Percentiles rank a stretch among this genome's conserved stretches.
Conservation (phyloP, 2,113 vertebrate species). For the Fulmarus glacialis region DNA sequence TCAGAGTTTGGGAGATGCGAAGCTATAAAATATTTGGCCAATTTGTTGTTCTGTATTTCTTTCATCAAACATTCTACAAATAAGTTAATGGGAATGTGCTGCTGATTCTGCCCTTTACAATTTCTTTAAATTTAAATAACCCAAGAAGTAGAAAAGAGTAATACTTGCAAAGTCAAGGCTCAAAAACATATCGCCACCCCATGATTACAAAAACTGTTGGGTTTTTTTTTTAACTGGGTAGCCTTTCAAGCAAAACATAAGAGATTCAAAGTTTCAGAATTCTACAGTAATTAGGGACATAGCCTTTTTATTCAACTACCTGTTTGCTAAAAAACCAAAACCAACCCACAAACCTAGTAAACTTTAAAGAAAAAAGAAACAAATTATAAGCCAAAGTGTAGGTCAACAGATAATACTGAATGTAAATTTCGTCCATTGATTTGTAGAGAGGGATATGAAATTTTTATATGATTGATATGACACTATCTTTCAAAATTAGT, state of each 20-base stretch:
- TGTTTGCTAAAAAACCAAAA: too few species aligned
- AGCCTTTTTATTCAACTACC: background rate
- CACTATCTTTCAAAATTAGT: background rate
- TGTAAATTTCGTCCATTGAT: background rate
- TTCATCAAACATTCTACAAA: background rate
- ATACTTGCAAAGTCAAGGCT: slow-evolving; percentile 36
- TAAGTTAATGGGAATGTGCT: background rate
- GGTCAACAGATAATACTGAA: background rate
- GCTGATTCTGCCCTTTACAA: background rate
- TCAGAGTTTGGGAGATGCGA: background rate
- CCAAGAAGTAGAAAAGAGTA: slow-evolving; percentile 41
- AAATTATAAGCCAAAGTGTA: background rate
- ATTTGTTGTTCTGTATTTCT: background rate
- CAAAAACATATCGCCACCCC: slow-evolving; percentile 22
- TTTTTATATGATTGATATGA: background rate
- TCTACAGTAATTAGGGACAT: slow-evolving; percentile 35
- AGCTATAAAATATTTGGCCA: background rate
- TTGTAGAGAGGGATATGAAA: background rate
- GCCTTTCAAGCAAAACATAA: slow-evolving; percentile 5
- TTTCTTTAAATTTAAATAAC: background rate
- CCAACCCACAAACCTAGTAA: too few species aligned
- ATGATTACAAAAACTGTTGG: slow-evolving; percentile 20
- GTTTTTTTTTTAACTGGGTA: slow-evolving; percentile 41
- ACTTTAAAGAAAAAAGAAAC: background rate
- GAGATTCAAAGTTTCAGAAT: slow-evolving; percentile 59